Conservation (phyloP, 64 coral and sea anemone species). For the Montipora foliosa region DNA sequence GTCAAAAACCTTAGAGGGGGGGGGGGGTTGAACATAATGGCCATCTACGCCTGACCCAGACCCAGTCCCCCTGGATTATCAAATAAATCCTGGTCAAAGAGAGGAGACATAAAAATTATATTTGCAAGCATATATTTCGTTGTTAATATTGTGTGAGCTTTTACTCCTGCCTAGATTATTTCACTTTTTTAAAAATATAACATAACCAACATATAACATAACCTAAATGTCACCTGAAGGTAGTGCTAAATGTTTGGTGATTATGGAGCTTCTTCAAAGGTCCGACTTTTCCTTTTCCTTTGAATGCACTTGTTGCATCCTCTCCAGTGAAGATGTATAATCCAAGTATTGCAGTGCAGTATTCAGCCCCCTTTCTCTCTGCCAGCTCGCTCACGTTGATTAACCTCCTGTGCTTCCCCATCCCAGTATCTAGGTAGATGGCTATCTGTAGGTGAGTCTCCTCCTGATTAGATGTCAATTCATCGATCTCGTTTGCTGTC, state of each 20-base stretch:
- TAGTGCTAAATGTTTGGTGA: conserved; percentile 26
- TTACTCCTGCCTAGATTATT: too few relatives aligned
- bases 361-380: too few relatives aligned
- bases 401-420: too few relatives aligned
- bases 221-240: conserved; percentile 43
- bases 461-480: conserved; percentile 56
- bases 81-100: too few relatives aligned
- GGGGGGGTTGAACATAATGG: too few relatives aligned
- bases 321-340: conserved; percentile 77
- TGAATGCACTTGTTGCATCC: conserved; percentile 79
- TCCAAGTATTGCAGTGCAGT: conserved; percentile 24
- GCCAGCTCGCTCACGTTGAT: too few relatives aligned
- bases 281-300: background rate
- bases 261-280: conserved; percentile 60
- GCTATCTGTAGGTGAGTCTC: conserved; percentile 5
- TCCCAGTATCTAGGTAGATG: too few relatives aligned
- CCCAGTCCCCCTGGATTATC: too few relatives aligned
- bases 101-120: too few relatives aligned
- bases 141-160: background rate
- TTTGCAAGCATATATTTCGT: background rate
- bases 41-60: background rate
- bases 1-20: too few relatives aligned
- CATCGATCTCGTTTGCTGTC: conserved; percentile 20
- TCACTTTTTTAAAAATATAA: background rate
- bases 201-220: background rate